These are phyloP conservation scores for Lucinisca nassula DNA, from an alignment of 2,888 invertebrate species.

Conservation along the genomic window DNA sequence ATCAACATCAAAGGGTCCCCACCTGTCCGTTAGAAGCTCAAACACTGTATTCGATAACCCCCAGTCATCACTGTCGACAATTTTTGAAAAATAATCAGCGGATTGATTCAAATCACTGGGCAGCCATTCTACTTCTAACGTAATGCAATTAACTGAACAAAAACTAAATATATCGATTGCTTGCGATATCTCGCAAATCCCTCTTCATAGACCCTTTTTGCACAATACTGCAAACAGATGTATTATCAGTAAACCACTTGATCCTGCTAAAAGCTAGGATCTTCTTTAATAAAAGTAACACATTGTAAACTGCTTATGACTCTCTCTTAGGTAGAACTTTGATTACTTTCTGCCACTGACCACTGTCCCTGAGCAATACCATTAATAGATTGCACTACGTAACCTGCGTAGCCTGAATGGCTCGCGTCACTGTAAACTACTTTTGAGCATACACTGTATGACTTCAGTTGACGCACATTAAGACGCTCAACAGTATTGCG, in stretches of 20 bases:
- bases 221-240: conserved; percentile 18
- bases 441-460: not conserved
- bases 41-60: too few relatives aligned
- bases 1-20: too few relatives aligned
- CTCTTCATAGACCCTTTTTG: conserved; percentile 43
- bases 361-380: conserved; percentile 32
- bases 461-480: conserved; percentile 1
- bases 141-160: conserved; percentile 16
- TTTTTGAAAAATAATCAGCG: conserved; percentile 47
- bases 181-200: conserved; percentile 40
- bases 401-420: conserved; percentile 27
- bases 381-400: conserved; percentile 20
- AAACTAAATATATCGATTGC: conserved; percentile 11
- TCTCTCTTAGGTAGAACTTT: conserved; percentile 49
- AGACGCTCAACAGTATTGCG: not conserved
- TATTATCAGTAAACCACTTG: conserved; percentile 49
- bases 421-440: conserved; percentile 38
- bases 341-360: not conserved
- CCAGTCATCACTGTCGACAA: conserved; percentile 38
- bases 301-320: conserved; percentile 23
- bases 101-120: conserved; percentile 22
- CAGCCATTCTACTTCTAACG: conserved; percentile 37
- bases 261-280: conserved; percentile 1
- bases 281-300: not conserved
- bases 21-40: too few relatives aligned